A percentile compares a stretch with the other conserved stretches of the same genome.
phyloP scores from a whole-genome alignment of 2,113 vertebrate genomes.

The Mus pahari region DNA sequence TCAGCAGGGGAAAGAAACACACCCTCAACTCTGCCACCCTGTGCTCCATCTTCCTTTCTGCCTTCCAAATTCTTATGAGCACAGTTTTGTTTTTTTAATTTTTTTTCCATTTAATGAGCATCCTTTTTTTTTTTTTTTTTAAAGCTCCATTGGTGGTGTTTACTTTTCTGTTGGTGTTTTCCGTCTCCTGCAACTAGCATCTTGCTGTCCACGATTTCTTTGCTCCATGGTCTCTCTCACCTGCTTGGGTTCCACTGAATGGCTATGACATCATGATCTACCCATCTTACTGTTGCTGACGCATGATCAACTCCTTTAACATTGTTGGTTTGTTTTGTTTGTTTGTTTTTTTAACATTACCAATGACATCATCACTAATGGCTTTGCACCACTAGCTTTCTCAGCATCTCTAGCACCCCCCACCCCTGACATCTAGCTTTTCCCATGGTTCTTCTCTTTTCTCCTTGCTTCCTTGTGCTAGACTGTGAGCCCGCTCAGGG shows the following conservation, averaged over 20 bases:
- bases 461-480: not conserved
- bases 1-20: not conserved
- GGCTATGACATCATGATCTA: not conserved
- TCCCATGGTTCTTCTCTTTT: not conserved
- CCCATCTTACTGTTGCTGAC: not conserved
- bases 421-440: not conserved
- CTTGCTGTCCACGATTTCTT: not conserved
- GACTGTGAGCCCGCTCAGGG: conserved; percentile 62
- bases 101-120: not conserved
- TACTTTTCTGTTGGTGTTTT: not conserved
- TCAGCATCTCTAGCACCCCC: not conserved
- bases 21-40: too few relatives aligned
- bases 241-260: not conserved
- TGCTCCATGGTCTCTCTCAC: not conserved
- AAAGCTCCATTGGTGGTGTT: not conserved
- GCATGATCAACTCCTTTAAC: not conserved
- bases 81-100: not conserved
- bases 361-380: not conserved
- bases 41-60: not conserved
- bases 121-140: not conserved
- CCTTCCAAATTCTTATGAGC: not conserved
- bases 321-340: not conserved
- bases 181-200: not conserved
- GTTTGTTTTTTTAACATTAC: not conserved
- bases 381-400: not conserved